These are phyloP conservation scores for Limosa lapponica DNA, from an alignment of 2,797 vertebrate genomes.

Conservation along the genomic window DNA sequence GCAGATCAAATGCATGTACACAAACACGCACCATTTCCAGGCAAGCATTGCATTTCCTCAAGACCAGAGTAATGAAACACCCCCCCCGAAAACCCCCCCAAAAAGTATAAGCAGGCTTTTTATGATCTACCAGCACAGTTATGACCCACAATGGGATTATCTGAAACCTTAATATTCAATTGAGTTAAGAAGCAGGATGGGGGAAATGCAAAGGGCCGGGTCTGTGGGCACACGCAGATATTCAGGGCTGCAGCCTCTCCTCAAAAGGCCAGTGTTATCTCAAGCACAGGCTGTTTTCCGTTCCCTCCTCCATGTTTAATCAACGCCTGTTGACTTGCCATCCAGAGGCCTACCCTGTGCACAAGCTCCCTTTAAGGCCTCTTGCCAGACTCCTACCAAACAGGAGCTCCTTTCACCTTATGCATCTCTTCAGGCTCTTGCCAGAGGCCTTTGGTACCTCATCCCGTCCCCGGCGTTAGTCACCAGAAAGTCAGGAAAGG, in stretches of 20 bases:
- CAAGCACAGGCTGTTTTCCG: not conserved
- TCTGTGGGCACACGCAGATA: fast-evolving
- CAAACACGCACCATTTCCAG: not conserved
- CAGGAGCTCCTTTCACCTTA: not conserved
- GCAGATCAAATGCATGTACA: not conserved
- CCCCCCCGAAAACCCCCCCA: too few species aligned
- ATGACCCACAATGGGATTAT: not conserved
- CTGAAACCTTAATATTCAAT: not conserved
- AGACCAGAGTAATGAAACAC: not conserved
- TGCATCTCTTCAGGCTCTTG: not conserved
- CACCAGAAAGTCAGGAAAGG: not conserved
- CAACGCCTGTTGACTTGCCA: not conserved
- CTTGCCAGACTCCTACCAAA: not conserved
- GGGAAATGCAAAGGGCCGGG: not conserved
- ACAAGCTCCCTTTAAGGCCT: not conserved
- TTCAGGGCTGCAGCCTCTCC: not conserved
- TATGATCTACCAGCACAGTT: not conserved
- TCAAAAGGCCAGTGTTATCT: not conserved
- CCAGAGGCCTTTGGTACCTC: not conserved
- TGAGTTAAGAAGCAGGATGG: not conserved
- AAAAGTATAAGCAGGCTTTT: not conserved
- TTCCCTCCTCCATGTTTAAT: not conserved
- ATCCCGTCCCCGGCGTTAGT: not conserved
- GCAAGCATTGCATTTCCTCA: not conserved
- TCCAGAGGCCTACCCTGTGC: not conserved